Base-by-base conservation (phyloP, 2,113 vertebrate genomes). In the Pseudorasbora parva region DNA sequence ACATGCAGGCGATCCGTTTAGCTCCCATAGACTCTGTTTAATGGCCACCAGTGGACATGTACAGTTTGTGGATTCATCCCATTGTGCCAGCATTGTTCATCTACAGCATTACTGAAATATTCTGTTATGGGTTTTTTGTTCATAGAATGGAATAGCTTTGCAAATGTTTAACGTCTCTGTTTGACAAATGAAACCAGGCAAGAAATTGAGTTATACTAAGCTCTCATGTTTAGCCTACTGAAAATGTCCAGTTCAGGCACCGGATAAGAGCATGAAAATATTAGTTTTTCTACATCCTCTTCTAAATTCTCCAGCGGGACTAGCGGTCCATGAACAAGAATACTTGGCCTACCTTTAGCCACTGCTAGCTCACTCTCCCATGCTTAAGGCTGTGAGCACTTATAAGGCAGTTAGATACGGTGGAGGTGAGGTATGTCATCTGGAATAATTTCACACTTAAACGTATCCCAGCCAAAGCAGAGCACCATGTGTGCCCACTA, bases 381-480 rank as follows among this genome's bases (percentile, higher is more conserved):
- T 78, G 27, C 72, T 73, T 51, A 62, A 75, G 86, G 81, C 87
- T 85, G 86, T 78, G 84, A 82, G 68, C 75, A 76, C 85, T 89
- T 88, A 81, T 25, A 82, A 76, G 69, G 73, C 60, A 86, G 83
- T 84, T 88, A 81, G 83, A 88, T 86, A 82, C 59, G 84, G 69
- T 86, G 56, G 75, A 84, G 81, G 87, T 86, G 51, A 84, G 77
- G 51, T 85, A 66, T 87, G 87, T 84, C 90, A 91, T 91, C 89
- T 90, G 87, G 88, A 86, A 89, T 86, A 87, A 87, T 90, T 89
- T 90, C 90, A 89, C 87, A 85, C 87, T 86, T 81, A 62, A 78
- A 77, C 64, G 21, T 78, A 68, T 87, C 85, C 79, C 84, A 86
- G 86, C 82, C 83, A 69, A 81, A 82, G 79, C 81, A 30, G 74